Evolutionary conservation across 2,113 vertebrate species (phyloP), one percentile per base, ranked within the genome.

Genomic region (Lampris incognitus): DNA sequence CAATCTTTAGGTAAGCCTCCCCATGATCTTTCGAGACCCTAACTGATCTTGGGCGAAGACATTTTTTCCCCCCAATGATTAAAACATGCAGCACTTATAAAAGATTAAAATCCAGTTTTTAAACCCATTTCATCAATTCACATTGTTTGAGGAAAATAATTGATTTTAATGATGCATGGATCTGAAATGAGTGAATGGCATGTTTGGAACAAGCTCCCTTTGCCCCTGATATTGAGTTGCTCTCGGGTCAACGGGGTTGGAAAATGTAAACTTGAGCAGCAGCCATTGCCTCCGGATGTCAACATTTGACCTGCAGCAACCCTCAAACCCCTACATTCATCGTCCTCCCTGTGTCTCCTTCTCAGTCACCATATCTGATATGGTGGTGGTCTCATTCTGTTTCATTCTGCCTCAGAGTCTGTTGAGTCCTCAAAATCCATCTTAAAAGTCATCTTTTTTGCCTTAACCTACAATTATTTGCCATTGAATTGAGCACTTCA

Each of bases 1-100:
- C 87, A 83, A 86, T 63, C 75, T 83, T 83, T 72, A 81, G 73
- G 90, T 86, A 63, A 65, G 48, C 76, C 70, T 86, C 76, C 62
- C 64, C 7, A 4, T 79, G 78, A 70, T 73, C 78, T 72, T 65
- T 72, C 78, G 74, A 83, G 55, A 78, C 75, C 74, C 78, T 77
- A 48, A 72, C 78, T 69, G 71, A 78, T 73, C 77, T 62, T 4
- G 50, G 59, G 55, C 66, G 40, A 67, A 74, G 76, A 76, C 78
- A 84, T 76, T 87, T 90, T 87, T 89, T 72, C 24, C 24, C 24
- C 24, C 44, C 72, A 63, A 88, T 88, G 74, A 86, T 84, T 89
- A 78, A 85, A 88, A 85, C 65, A 86, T 90, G 69, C 36, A 39
- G 64, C 2, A 6, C 39, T 69, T 66, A 79, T 82, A 42, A 87